Conservation (phyloP, 2,113 vertebrate species). For the Accipiter cooperii region DNA sequence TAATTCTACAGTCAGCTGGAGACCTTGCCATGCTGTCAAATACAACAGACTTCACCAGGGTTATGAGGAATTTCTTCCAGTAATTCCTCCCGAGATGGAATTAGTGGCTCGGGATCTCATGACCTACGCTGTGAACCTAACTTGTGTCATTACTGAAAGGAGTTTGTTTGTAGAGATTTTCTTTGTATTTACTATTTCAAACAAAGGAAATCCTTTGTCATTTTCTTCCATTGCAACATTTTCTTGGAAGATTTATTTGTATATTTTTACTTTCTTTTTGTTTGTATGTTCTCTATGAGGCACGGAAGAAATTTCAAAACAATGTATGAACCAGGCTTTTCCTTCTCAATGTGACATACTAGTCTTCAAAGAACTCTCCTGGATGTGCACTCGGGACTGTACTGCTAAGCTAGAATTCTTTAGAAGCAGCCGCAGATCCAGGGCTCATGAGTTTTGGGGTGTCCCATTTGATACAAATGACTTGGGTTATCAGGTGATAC, state of each 20-base stretch:
- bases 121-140: neutral
- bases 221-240: conserved; percentile 1
- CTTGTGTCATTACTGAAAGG: neutral
- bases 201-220: conserved; percentile 27
- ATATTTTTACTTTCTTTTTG: conserved; percentile 38
- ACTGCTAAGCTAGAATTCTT: neutral
- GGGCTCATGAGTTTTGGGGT: neutral
- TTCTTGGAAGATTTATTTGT: conserved; percentile 30
- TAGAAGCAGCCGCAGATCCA: neutral
- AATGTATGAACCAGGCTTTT: neutral
- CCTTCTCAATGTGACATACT: neutral
- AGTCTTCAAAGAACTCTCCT: neutral
- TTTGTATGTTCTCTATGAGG: neutral
- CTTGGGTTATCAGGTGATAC: neutral
- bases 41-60: neutral
- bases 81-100: neutral
- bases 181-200: conserved; percentile 19
- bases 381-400: neutral
- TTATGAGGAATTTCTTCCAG: neutral
- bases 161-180: conserved; percentile 40
- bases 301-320: neutral
- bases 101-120: neutral
- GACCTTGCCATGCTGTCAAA: neutral
- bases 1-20: neutral
- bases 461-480: neutral